A percentile compares a stretch with the other conserved stretches of the same genome.
These are phyloP conservation scores for Elegia similella DNA, from an alignment of 2,888 invertebrate genomes.

Conservation along the genomic window DNA sequence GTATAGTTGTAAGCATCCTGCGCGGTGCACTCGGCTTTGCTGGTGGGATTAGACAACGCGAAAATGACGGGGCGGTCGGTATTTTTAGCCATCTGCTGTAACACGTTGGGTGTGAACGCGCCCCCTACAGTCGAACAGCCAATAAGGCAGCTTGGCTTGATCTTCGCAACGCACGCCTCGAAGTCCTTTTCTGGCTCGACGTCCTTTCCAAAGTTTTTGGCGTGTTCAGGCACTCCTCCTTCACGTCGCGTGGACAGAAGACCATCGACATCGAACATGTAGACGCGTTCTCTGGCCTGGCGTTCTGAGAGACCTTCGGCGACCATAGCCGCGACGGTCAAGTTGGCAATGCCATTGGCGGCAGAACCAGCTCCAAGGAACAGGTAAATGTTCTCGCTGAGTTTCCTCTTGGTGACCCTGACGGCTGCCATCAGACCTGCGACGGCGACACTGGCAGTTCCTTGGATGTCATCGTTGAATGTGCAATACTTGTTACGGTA, in stretches of 20 bases:
- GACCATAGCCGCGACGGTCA: constrained; percentile 94
- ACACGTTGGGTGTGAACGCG: constrained; percentile 93
- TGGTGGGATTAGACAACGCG: constrained; percentile 98
- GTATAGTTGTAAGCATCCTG: constrained; percentile 96
- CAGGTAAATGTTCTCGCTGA: constrained; percentile 93
- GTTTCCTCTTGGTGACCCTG: constrained; percentile 88
- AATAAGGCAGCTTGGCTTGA: constrained; percentile 94
- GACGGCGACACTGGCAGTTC: constrained; percentile 97
- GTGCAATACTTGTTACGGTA: constrained; percentile 96
- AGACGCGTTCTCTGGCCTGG: constrained; percentile 94
- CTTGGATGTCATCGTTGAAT: constrained; percentile 99
- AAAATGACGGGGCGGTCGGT: constrained; percentile 96
- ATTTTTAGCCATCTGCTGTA: constrained; percentile 92
- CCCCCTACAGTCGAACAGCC: constrained; percentile 96
- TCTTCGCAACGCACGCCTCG: constrained; percentile 88
- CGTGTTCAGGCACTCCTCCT: constrained; percentile 86
- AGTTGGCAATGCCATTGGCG: constrained; percentile 94
- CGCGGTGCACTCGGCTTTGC: constrained; percentile 98
- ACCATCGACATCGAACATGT: constrained; percentile 97
- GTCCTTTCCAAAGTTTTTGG: constrained; percentile 88
- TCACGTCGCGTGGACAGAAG: constrained; percentile 86
- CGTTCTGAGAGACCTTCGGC: constrained; percentile 81
- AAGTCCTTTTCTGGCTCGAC: constrained; percentile 89
- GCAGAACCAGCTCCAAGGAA: constrained; percentile 95
- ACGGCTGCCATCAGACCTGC: constrained; percentile 93